Base-by-base conservation (phyloP, 37 sponge, comb jelly and placozoan genomes). In the Tethya wilhelma region DNA sequence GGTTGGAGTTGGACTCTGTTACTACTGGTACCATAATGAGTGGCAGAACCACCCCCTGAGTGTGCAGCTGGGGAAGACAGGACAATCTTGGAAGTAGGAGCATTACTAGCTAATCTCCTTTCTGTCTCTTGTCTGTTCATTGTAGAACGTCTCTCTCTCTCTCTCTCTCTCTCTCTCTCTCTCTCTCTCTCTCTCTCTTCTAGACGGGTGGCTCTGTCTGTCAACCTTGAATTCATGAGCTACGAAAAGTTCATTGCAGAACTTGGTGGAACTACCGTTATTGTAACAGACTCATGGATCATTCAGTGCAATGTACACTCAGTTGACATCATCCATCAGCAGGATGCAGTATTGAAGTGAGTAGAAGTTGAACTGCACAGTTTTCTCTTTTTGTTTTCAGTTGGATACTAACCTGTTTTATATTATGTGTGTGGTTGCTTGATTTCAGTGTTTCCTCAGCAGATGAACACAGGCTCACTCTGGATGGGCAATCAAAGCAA, bases 221-320 rank as follows among this genome's bases (percentile, higher is more conserved):
- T 96, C 30, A 90, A 90, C 44, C 38, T 75, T 22, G 94, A 96
- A 57, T 96, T 89, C 55, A 37, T 89, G 26, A 57, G 75, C 29
- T 70, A 90, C 2, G 89, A 96, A 64, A 96, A 96, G 70, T 96
- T 96, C 75, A 64, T 84, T 41, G 79, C 91, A 38, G 75, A 32
- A 14, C 56, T 86, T 8, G 90, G 89, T 0, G 68, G 84, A 42
- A 82, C 45, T n/a, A 80, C 55, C n/a, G 66, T 96, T 25, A 62
- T 91, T 22, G 91, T 96, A 32, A 96, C 97, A 17, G 94, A 93
- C 77, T 86, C 91, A 0, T 96, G 97, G 97, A 90, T 96, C 59
- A 44, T 96, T 0, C 66, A 79, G 33, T 67, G 77, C 39, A 75
- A 83, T 37, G 69, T 79, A 3, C 88, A 87, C 76, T 62, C 63